These are phyloP conservation scores for Trematomus loennbergii DNA, from an alignment of 2,113 vertebrate species.

Conservation along the genomic window DNA sequence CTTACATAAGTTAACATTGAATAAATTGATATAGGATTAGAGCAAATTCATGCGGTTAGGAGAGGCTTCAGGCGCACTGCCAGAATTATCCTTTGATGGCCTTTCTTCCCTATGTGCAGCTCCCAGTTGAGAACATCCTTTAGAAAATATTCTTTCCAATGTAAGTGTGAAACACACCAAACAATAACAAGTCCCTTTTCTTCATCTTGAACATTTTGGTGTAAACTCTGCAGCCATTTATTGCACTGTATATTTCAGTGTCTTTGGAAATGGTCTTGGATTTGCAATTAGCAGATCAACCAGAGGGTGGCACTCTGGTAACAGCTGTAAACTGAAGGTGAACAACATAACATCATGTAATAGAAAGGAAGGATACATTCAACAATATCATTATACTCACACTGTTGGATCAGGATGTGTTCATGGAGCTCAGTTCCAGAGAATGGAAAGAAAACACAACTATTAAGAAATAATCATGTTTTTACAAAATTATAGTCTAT, in stretches of 20 bases:
- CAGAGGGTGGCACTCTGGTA: constrained; percentile 71
- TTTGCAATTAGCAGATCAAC: constrained; percentile 34
- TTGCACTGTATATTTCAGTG: background rate
- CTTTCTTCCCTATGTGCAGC: background rate
- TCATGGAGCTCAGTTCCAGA: background rate
- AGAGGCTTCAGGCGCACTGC: background rate
- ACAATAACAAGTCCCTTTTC: constrained; percentile 1
- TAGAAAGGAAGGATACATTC: background rate
- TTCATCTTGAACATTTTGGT: background rate
- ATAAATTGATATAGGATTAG: background rate
- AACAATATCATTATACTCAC: background rate
- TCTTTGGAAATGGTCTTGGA: background rate
- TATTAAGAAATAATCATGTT: background rate
- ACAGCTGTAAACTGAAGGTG: constrained; percentile 48
- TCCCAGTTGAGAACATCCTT: constrained; percentile 5
- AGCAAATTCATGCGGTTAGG: constrained; percentile 15
- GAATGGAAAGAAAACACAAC: background rate
- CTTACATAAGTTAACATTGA: background rate
- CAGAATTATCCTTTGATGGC: constrained; percentile 20
- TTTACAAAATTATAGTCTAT: background rate
- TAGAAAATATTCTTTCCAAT: constrained; percentile 3
- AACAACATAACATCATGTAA: constrained; percentile 4
- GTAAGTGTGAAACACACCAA: constrained; percentile 11
- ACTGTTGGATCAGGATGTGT: background rate
- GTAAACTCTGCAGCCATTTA: background rate